Base-by-base conservation (phyloP, 2,113 vertebrate genomes). In the Psilopsiagon aymara region DNA sequence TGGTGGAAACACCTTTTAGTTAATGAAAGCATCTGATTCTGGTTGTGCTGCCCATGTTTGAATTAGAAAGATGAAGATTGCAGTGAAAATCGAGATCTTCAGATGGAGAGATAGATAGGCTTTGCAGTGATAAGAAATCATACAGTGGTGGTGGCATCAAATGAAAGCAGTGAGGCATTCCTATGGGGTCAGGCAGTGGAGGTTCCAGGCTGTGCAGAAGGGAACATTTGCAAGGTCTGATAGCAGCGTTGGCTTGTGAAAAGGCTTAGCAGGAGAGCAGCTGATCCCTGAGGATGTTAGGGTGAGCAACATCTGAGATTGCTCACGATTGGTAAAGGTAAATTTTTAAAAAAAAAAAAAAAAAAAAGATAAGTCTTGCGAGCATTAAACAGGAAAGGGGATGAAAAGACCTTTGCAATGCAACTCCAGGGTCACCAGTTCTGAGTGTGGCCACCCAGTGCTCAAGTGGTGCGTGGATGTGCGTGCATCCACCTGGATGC, bases 201-300 rank as follows among this genome's bases (percentile, higher is more conserved):
- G 31, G 7, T 39, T 69, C 31, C 41, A 73, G 46, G 7, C 6
- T 17, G 46, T 47, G 63, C 41, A 68, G 62, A 62, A 46, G 23
- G 47, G 31, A 93, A 46, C 62, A 69, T 4, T 66, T 87, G 44
- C 0, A 1, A 66, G 23, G 35, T 52, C 44, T 84, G 41, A 25
- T 28, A 24, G 33, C 33, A 49, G 4, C 75, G 24, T 79, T 1
- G 0, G 18, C 49, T 0, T 0, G 0, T 73, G 19, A 53, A 86
- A 66, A 64, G 39, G 77, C 67, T 64, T 37, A 23, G 13, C 47
- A 70, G 68, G 31, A 35, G 46, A 53, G 41, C 17, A 66, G 27
- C 68, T 83, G 68, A 46, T 86, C n/a, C 52, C 5, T 49, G 46
- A 75, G 33, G n/a, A 44, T 28, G 29, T 43, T 88, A 41, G 47